phyloP scores from a whole-genome alignment of 2,113 vertebrate species.

The Phoxinus phoxinus region DNA sequence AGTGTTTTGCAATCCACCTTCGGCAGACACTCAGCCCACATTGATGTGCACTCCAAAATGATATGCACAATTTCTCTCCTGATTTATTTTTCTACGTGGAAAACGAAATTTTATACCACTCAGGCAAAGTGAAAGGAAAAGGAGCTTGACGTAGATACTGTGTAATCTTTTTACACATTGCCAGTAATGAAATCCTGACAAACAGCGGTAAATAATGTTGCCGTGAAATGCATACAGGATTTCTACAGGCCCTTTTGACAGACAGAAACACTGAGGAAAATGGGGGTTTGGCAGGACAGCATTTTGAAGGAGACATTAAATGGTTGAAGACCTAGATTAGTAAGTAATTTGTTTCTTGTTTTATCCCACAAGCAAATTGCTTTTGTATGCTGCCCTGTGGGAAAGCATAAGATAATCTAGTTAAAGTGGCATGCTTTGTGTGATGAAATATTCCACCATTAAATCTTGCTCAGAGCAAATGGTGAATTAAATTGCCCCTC shows the following conservation, averaged over 20 bases:
- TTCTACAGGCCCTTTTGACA: constrained; percentile 54
- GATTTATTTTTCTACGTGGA: constrained; percentile 10
- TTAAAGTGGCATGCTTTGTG: constrained; percentile 60
- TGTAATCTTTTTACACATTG: constrained; percentile 64
- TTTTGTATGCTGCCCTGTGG: constrained; percentile 63
- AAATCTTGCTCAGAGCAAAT: constrained; percentile 62
- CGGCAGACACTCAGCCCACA: constrained; percentile 9
- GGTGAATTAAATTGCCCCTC: constrained; percentile 60
- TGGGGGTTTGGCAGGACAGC: constrained; percentile 44
- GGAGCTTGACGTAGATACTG: constrained; percentile 56
- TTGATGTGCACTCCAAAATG: background rate
- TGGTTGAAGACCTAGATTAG: constrained; percentile 65
- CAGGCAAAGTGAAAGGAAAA: constrained; percentile 46
- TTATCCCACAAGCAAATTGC: constrained; percentile 60
- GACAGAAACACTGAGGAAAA: constrained; percentile 51
- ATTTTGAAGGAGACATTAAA: constrained; percentile 61
- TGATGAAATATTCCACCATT: constrained; percentile 64
- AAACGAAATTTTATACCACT: constrained; percentile 34
- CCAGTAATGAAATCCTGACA: constrained; percentile 59
- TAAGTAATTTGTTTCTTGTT: constrained; percentile 65
- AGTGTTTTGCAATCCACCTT: constrained; percentile 33
- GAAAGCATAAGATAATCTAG: constrained; percentile 62
- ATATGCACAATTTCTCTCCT: constrained; percentile 28
- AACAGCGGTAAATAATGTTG: constrained; percentile 53
- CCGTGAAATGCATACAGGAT: constrained; percentile 53